These are phyloP conservation scores for Pollenia angustigena DNA, from an alignment of 2,888 invertebrate species.

Conservation along the genomic window DNA sequence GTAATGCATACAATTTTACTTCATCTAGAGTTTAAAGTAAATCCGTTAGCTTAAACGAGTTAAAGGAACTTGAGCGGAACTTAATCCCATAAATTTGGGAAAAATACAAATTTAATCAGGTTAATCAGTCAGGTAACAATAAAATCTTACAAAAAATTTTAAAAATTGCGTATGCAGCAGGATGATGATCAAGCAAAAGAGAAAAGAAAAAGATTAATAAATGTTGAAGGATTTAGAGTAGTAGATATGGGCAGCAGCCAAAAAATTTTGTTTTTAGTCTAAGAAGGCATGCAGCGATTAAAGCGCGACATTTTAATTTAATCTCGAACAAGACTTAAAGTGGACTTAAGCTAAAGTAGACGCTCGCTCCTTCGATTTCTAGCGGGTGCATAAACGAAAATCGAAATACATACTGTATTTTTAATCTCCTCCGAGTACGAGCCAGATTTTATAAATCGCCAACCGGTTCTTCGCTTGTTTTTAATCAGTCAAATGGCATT, in stretches of 20 bases:
- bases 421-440: constrained; percentile 28
- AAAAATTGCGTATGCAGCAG: constrained; percentile 73
- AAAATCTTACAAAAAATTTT: constrained; percentile 68
- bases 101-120: constrained; percentile 81
- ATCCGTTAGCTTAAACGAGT: constrained; percentile 83
- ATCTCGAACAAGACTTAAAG: constrained; percentile 75
- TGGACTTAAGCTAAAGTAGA: constrained; percentile 62
- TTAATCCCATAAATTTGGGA: constrained; percentile 81
- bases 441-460: too few species aligned
- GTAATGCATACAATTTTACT: constrained; percentile 6
- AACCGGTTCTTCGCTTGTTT: neutral
- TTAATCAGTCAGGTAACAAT: constrained; percentile 77
- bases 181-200: constrained; percentile 12
- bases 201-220: constrained; percentile 37
- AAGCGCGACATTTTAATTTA: constrained; percentile 80
- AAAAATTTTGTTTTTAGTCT: constrained; percentile 77
- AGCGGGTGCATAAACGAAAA: constrained; percentile 48
- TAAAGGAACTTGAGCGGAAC: constrained; percentile 81
- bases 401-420: neutral
- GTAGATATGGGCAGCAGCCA: constrained; percentile 20
- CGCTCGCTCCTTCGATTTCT: constrained; percentile 60
- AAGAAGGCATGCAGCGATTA: constrained; percentile 57
- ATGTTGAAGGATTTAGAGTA: constrained; percentile 29
- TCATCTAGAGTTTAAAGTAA: constrained; percentile 72
- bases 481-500: neutral